A percentile compares a stretch with the other conserved stretches of the same genome.
phyloP scores from a whole-genome alignment of 2,113 vertebrate genomes.

The Scophthalmus maximus region DNA sequence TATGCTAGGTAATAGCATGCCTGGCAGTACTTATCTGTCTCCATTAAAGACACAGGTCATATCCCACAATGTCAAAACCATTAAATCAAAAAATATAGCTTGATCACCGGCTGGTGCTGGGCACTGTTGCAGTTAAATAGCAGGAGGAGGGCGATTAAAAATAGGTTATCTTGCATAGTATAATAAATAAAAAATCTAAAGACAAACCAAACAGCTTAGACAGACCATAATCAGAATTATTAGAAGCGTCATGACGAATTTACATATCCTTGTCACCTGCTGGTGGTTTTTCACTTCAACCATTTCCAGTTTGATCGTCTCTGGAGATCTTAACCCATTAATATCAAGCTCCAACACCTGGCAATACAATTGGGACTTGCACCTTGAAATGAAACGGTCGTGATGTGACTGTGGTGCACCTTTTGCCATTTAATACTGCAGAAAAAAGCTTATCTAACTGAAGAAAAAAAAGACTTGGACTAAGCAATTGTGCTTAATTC shows the following conservation, averaged over 20 bases:
- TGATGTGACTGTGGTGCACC: constrained; percentile 36
- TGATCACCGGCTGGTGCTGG: constrained; percentile 6
- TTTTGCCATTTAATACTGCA: constrained; percentile 28
- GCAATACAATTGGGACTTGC: constrained; percentile 20
- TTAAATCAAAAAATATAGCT: constrained; percentile 61
- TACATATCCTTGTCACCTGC: constrained; percentile 17
- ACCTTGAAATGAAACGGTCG: constrained; percentile 35
- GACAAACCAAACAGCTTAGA: constrained; percentile 16
- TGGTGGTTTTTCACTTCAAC: constrained; percentile 14
- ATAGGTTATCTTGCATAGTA: background rate
- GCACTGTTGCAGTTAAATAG: constrained; percentile 13
- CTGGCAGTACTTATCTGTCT: constrained; percentile 67
- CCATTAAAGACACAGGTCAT: constrained; percentile 70
- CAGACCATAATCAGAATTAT: background rate
- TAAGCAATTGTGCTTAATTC: constrained; percentile 58
- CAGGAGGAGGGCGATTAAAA: constrained; percentile 14
- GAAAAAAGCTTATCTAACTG: constrained; percentile 50
- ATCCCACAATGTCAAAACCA: constrained; percentile 69
- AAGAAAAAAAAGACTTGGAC: constrained; percentile 19
- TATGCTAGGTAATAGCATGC: constrained; percentile 64
- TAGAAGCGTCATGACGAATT: background rate
- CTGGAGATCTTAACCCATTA: constrained; percentile 45
- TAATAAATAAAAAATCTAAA: background rate
- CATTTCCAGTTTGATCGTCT: constrained; percentile 33
- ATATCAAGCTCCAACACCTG: constrained; percentile 56